Percentiles rank a stretch among this genome's conserved stretches.
Conservation (phyloP, 2,797 vertebrate genomes). For the Adrianichthys oophorus region DNA sequence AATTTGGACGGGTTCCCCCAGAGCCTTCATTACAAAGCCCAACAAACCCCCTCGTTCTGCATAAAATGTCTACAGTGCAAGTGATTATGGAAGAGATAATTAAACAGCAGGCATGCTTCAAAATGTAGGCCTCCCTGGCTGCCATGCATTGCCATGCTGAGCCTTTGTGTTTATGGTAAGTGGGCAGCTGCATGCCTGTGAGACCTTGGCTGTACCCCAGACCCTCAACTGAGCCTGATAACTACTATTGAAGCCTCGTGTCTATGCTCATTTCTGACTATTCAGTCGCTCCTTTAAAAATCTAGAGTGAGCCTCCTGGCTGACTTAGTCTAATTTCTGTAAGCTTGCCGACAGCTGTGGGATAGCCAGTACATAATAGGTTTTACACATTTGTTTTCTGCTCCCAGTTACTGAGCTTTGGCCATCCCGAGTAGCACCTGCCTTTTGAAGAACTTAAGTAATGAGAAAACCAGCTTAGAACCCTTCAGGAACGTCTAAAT, state of each 20-base stretch:
- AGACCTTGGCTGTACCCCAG: slow-evolving; percentile 71
- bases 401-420: slow-evolving; percentile 30
- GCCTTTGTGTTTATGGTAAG: slow-evolving; percentile 84
- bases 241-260: slow-evolving; percentile 65
- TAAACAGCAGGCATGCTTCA: slow-evolving; percentile 74
- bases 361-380: slow-evolving; percentile 53
- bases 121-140: slow-evolving; percentile 73
- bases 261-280: slow-evolving; percentile 71
- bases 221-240: slow-evolving; percentile 65
- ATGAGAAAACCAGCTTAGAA: slow-evolving; percentile 41
- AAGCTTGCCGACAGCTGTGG: slow-evolving; percentile 67
- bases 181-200: slow-evolving; percentile 80
- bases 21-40: slow-evolving; percentile 64
- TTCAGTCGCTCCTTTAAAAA: slow-evolving; percentile 65
- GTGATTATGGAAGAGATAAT: slow-evolving; percentile 77
- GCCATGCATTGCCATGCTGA: slow-evolving; percentile 73
- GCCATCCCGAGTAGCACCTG: slow-evolving; percentile 55
- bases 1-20: slow-evolving; percentile 61
- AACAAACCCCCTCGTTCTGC: slow-evolving; percentile 63
- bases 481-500: neutral
- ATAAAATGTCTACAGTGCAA: slow-evolving; percentile 72
- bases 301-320: slow-evolving; percentile 65
- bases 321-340: slow-evolving; percentile 69
- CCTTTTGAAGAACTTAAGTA: slow-evolving; percentile 52
- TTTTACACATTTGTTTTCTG: slow-evolving; percentile 63